phyloP scores from a whole-genome alignment of 2,888 invertebrate genomes.

The Biston stratarius region DNA sequence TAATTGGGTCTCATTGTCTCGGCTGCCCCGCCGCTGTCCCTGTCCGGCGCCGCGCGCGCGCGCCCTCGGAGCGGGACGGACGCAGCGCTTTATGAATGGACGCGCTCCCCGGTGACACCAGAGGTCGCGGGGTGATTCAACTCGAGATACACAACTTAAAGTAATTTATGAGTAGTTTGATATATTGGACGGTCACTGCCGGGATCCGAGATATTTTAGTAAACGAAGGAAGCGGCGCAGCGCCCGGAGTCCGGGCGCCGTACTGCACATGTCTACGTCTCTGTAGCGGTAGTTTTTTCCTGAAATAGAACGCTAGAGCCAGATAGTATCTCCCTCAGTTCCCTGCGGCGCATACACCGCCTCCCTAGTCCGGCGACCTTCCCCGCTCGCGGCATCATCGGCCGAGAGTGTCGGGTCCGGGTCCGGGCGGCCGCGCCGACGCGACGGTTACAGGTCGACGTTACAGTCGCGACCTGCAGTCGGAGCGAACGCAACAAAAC shows the following conservation, averaged over 20 bases:
- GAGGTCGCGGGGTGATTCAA: conserved; percentile 80
- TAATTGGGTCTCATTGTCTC: conserved; percentile 69
- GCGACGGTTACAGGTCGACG: too few species aligned
- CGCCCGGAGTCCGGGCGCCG: conserved; percentile 1
- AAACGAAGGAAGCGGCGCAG: conserved; percentile 19
- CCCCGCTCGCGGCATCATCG: too few species aligned
- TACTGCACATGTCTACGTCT: too few species aligned
- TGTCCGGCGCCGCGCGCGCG: conserved; percentile 36
- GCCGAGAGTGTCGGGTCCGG: too few species aligned
- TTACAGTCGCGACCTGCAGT: too few species aligned
- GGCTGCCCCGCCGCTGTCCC: conserved; percentile 52
- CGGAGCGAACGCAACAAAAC: too few species aligned
- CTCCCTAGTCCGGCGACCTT: too few species aligned
- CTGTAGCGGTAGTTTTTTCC: too few species aligned
- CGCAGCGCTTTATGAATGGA: conserved; percentile 66
- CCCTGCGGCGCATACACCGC: too few species aligned
- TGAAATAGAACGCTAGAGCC: too few species aligned
- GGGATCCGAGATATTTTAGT: conserved; percentile 19
- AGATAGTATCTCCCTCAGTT: too few species aligned
- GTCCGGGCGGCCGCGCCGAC: too few species aligned
- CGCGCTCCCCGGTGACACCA: conserved; percentile 68
- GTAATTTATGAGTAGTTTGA: conserved; percentile 42
- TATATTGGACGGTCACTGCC: conserved; percentile 34
- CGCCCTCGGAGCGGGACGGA: conserved; percentile 51
- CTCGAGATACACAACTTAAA: conserved; percentile 54